Evolutionary conservation across 1,140 invertebrate genomes (phyloP).

Genomic region (Homarus americanus): DNA sequence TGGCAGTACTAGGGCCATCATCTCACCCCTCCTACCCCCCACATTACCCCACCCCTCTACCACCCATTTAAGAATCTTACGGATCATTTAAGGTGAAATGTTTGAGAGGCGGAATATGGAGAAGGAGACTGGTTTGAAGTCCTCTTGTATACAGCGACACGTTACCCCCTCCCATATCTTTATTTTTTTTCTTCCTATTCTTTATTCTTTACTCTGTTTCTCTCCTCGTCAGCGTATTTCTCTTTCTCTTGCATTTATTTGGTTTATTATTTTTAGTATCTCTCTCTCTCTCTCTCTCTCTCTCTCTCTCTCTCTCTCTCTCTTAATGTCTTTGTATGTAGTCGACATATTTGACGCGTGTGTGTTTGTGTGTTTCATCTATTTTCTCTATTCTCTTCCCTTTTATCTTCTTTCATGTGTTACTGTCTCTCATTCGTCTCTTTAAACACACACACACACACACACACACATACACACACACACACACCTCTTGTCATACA

Average conservation of each 20-base stretch:
- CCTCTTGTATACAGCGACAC: no score
- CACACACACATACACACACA: slow-evolving; percentile 7
- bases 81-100: slow-evolving; percentile 43
- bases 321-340: no score
- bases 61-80: slow-evolving; percentile 35
- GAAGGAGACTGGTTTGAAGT: not conserved
- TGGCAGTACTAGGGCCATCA: no score
- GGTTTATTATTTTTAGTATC: not conserved
- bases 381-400: not conserved
- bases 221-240: no score
- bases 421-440: not conserved
- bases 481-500: not conserved
- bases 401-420: not conserved
- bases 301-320: not conserved
- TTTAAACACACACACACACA: slow-evolving; percentile 5
- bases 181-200: not conserved
- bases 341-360: no score
- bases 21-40: not conserved
- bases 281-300: not conserved
- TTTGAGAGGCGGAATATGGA: slow-evolving; percentile 15
- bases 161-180: no score
- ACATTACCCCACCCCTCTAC: not conserved
- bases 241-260: no score
- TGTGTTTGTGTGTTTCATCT: no score
- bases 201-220: not conserved